These are phyloP conservation scores for Cotesia chilonis DNA, from an alignment of 1,140 invertebrate species.

Conservation along the genomic window DNA sequence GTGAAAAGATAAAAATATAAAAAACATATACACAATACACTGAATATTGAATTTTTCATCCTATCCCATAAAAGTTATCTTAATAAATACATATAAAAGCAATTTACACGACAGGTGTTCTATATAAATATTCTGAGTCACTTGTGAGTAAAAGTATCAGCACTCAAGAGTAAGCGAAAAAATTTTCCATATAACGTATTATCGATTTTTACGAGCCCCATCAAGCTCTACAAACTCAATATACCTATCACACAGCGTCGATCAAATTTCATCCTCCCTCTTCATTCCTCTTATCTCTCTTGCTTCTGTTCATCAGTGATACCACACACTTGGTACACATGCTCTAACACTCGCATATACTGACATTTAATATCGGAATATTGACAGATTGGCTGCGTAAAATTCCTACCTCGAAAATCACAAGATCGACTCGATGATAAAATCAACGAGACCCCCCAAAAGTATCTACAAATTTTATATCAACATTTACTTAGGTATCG, in stretches of 20 bases:
- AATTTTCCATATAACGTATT: slow-evolving; percentile 26
- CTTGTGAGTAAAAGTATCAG: neutral
- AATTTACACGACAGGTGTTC: slow-evolving; percentile 9
- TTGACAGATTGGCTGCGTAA: slow-evolving; percentile 24
- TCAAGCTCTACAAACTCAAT: slow-evolving; percentile 21
- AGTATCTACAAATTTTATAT: too few species aligned
- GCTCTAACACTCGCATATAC: neutral
- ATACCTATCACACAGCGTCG: slow-evolving; percentile 15
- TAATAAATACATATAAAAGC: too few species aligned
- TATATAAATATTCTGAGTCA: slow-evolving; percentile 15
- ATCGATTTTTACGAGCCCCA: slow-evolving; percentile 31
- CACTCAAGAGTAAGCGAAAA: neutral
- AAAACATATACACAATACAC: too few species aligned
- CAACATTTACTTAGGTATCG: too few species aligned
- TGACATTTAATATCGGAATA: neutral
- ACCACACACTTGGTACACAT: too few species aligned
- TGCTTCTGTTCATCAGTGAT: neutral
- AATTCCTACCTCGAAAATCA: slow-evolving; percentile 16
- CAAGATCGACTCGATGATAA: neutral
- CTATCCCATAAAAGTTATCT: too few species aligned
- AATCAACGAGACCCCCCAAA: neutral
- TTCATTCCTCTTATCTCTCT: neutral
- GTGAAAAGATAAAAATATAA: too few species aligned
- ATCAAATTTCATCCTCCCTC: slow-evolving; percentile 26
- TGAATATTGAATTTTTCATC: too few species aligned